Percentiles rank a stretch among this genome's conserved stretches.
These are phyloP conservation scores for Scomber scombrus DNA, from an alignment of 2,113 vertebrate species.

Conservation along the genomic window DNA sequence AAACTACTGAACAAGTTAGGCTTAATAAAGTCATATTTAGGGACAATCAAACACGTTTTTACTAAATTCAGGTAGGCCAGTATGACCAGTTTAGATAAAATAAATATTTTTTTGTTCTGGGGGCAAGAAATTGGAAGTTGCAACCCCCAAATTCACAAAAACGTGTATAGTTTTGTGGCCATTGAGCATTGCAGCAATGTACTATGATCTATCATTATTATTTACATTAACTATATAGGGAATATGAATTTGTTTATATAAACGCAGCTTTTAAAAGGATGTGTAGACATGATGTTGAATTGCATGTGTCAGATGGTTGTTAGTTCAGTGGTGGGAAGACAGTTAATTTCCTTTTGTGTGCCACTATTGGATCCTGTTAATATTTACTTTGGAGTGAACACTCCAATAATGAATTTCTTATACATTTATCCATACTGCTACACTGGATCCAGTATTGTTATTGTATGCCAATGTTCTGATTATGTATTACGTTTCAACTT, in stretches of 20 bases:
- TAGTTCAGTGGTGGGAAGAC: too few species aligned
- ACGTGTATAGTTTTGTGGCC: background rate
- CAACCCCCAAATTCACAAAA: background rate
- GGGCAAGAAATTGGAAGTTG: too few species aligned
- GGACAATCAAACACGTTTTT: background rate
- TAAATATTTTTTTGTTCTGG: background rate
- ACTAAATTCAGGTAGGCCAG: background rate
- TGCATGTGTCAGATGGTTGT: too few species aligned
- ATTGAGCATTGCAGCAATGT: background rate
- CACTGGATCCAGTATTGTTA: too few species aligned
- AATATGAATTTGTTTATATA: background rate
- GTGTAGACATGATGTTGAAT: too few species aligned
- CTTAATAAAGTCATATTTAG: background rate
- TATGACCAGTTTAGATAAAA: background rate
- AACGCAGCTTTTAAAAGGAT: too few species aligned
- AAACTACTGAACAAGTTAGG: conserved; percentile 18
- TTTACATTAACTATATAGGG: background rate
- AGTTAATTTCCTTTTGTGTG: too few species aligned
- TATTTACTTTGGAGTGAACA: too few species aligned
- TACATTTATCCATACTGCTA: too few species aligned
- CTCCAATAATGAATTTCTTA: too few species aligned
- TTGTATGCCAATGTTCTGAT: background rate
- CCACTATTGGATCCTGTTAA: too few species aligned
- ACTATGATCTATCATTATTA: background rate
- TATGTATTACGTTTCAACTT: conserved; percentile 16